Evolutionary conservation across 2,113 vertebrate genomes (phyloP).

Genomic region (Calidris pygmaea): DNA sequence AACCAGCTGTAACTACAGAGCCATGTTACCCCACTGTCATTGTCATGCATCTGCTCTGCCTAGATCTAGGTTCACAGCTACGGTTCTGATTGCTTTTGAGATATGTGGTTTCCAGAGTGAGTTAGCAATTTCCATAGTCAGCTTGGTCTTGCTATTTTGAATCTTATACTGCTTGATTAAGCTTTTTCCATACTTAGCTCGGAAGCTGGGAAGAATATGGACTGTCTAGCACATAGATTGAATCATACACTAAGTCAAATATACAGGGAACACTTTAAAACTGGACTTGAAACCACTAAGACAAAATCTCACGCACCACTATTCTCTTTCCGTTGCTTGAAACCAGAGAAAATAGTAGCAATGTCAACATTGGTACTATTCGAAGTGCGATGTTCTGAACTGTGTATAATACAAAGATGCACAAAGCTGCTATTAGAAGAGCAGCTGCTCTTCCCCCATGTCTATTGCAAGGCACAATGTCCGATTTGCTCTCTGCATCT

Average conservation of each 20-base stretch:
- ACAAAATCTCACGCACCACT: background rate
- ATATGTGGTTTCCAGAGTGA: background rate
- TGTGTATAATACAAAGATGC: background rate
- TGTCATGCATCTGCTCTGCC: background rate
- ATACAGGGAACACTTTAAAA: background rate
- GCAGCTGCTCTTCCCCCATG: background rate
- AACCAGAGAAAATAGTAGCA: background rate
- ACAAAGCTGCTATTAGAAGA: background rate
- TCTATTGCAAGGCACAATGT: background rate
- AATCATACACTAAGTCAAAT: background rate
- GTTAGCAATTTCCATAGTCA: constrained; percentile 22
- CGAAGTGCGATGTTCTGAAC: background rate
- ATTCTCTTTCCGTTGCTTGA: background rate
- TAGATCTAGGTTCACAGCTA: background rate
- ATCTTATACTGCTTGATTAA: background rate
- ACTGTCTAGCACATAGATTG: background rate
- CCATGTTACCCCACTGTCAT: background rate
- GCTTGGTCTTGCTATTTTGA: background rate
- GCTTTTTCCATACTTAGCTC: constrained; percentile 12
- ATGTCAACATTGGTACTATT: background rate
- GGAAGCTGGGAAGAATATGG: background rate
- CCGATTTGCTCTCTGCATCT: background rate
- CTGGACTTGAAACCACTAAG: background rate
- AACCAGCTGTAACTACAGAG: background rate
- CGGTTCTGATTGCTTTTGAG: constrained; percentile 31